Base-by-base conservation (phyloP, 2,113 vertebrate species). In the Larimichthys crocea region DNA sequence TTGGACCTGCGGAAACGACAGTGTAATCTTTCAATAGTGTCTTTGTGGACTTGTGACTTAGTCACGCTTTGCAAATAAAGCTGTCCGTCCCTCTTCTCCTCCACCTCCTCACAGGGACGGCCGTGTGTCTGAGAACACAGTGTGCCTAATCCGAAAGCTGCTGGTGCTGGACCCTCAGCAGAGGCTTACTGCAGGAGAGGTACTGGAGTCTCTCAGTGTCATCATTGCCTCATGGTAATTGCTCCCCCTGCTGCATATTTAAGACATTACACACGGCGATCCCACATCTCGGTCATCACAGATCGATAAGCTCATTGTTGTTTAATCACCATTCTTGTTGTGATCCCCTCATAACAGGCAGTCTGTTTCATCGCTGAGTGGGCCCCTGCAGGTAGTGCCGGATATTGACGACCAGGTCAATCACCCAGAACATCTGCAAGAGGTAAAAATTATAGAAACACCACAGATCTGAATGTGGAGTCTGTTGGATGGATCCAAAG, bases 381-480 rank as follows among this genome's bases (percentile, higher is more conserved):
- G 98, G n/a, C 98, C 98, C 69, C 92, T 99, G 85, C 98, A 99
- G 87, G 98, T 99, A 84, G 98, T 99, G 76, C 98, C 98, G 0
- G 98, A 99, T 90, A 99, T 99, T 3, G 98, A 99, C 0, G 98
- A 99, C 94, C 98, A 99, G 87, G 94, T 98, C 92, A 96, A 96
- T 88, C 96, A 92, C 49, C 94, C 96, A 0, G 98, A 99, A 82
- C 96, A 95, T 90, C 93, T 96, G 22, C 98, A 98, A 64, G 98
- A 99, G 97, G 98, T 99, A 87, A 85, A 80, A 61, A 40, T 50
- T 7, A 1, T 26, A 59, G 1, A 40, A 46, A 42, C n/a, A 63
- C 26, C 22, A 16, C 22, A n/a, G 14, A 35, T 60, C 12, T 53
- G 3, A 74, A 42, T 56, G 42, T 20, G 15, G n/a, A 35, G 26